Evolutionary conservation across 2,797 vertebrate species (phyloP).

Genomic region (Mallotus villosus): DNA sequence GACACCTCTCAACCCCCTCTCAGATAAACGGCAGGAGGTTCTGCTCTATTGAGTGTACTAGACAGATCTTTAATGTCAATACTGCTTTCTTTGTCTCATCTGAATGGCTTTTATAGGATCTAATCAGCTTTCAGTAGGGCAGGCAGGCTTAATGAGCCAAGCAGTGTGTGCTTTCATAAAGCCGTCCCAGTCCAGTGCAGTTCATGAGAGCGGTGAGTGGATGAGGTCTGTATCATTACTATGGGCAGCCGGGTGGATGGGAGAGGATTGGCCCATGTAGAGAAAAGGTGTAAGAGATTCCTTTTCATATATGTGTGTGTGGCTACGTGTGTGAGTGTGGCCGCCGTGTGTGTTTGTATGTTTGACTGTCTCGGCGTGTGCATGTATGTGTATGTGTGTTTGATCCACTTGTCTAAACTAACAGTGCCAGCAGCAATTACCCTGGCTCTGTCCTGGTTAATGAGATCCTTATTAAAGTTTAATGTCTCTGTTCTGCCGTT

Average conservation of each 20-base stretch:
- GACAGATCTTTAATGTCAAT: not conserved
- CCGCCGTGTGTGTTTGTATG: not conserved
- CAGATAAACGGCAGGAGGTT: not conserved
- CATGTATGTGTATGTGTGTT: constrained; percentile 10
- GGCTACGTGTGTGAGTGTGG: not conserved
- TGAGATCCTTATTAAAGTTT: constrained; percentile 70
- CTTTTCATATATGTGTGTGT: not conserved
- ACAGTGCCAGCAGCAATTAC: constrained; percentile 56
- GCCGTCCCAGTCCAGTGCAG: not conserved
- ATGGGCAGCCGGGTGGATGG: too few relatives aligned
- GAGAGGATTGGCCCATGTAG: too few relatives aligned
- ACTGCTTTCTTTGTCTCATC: not conserved
- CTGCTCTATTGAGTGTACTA: not conserved
- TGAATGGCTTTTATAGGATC: constrained; percentile 11
- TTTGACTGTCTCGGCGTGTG: not conserved
- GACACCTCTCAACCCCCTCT: not conserved
- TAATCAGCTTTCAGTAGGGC: not conserved
- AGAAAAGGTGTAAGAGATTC: too few relatives aligned
- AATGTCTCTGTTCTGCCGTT: constrained; percentile 67
- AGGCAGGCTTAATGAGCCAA: constrained; percentile 5
- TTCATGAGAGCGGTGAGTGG: too few relatives aligned
- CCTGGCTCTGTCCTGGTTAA: constrained; percentile 53
- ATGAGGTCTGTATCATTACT: too few relatives aligned
- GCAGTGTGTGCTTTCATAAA: not conserved
- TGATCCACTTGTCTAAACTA: constrained; percentile 59